These are phyloP conservation scores for Eueides isabella DNA, from an alignment of 1,140 invertebrate genomes.

Conservation along the genomic window DNA sequence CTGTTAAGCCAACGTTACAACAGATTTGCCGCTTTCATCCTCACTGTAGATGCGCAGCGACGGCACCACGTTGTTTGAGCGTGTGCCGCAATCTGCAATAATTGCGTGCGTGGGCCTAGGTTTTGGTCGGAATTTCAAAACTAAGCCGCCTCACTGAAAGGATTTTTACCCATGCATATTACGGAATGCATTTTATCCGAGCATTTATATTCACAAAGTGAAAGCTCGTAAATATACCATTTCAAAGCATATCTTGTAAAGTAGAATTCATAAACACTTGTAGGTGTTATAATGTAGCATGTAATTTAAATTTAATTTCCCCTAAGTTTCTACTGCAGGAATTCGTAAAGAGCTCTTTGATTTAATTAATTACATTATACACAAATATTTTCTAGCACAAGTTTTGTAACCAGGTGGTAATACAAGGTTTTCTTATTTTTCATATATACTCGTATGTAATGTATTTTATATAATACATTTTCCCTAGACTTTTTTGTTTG, in stretches of 20 bases:
- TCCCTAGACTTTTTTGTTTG: too few relatives aligned
- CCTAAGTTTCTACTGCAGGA: neutral
- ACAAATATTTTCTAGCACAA: neutral
- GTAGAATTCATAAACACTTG: constrained; percentile 1
- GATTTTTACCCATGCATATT: constrained; percentile 22
- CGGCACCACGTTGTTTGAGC: constrained; percentile 39
- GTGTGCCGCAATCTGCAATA: constrained; percentile 41
- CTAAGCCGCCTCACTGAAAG: constrained; percentile 19
- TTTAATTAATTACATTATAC: neutral
- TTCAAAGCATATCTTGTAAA: constrained; percentile 1
- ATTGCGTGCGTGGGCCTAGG: constrained; percentile 25
- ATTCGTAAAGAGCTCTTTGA: neutral
- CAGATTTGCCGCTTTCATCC: constrained; percentile 68
- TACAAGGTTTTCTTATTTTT: neutral
- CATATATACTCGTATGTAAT: neutral
- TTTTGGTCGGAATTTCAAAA: constrained; percentile 23
- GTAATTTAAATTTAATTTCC: neutral
- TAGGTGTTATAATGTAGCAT: neutral
- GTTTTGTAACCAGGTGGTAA: neutral
- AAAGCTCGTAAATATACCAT: neutral
- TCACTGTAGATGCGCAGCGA: constrained; percentile 42
- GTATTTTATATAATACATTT: neutral
- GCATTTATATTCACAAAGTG: constrained; percentile 12
- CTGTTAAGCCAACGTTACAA: constrained; percentile 74
- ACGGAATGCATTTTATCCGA: constrained; percentile 1